Evolutionary conservation across 1,140 invertebrate species (phyloP).

Genomic region (Matsumurasca onukii): DNA sequence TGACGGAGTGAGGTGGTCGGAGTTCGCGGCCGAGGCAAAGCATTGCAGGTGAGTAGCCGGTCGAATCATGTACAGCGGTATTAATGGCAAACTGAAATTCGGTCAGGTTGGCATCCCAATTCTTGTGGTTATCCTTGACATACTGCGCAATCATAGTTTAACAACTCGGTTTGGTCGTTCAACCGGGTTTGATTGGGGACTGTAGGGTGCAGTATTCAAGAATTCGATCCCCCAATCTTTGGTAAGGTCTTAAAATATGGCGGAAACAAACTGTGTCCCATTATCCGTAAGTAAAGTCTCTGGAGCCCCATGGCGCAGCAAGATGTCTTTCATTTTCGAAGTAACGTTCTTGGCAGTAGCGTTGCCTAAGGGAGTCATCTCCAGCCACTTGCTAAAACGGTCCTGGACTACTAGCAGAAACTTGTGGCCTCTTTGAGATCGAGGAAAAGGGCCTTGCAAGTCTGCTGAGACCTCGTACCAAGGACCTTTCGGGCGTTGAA

Average conservation of each 20-base stretch:
- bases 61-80: neutral
- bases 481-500: neutral
- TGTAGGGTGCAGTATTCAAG: conserved; percentile 40
- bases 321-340: neutral
- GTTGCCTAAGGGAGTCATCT: neutral
- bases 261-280: neutral
- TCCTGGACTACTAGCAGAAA: neutral
- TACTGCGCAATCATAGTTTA: conserved; percentile 47
- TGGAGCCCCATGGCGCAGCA: neutral
- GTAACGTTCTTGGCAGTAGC: neutral
- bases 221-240: neutral
- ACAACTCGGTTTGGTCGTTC: conserved; percentile 50
- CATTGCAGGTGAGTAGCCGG: neutral
- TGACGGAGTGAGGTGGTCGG: neutral
- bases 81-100: neutral
- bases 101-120: conserved; percentile 35
- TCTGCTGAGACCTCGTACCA: neutral
- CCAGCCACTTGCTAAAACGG: neutral
- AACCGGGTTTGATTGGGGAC: conserved; percentile 47
- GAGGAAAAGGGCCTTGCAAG: neutral
- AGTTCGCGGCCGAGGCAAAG: neutral
- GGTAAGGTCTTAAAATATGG: neutral
- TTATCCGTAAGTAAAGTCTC: neutral
- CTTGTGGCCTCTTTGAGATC: neutral
- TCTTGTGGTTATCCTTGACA: conserved; percentile 43